A percentile compares a stretch with the other conserved stretches of the same genome.
Evolutionary conservation across 2,888 invertebrate genomes (phyloP).

Genomic region (Pecten maximus): DNA sequence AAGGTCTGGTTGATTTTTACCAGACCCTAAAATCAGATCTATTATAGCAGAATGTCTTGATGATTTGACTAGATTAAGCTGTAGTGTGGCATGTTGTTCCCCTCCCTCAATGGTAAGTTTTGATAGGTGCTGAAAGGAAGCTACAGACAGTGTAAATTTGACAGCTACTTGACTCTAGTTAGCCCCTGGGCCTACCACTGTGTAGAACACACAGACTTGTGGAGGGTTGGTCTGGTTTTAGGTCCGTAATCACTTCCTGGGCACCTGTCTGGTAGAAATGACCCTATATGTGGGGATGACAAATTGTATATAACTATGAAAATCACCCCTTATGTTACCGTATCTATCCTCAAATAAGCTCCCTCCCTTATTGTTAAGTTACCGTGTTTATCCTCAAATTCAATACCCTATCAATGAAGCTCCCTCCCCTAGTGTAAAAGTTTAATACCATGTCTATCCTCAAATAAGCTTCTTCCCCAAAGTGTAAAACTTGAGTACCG

Average conservation of each 20-base stretch:
- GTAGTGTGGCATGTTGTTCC: neutral
- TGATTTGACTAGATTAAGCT: neutral
- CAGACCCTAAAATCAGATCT: neutral
- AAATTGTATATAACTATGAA: too few species aligned
- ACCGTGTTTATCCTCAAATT: too few species aligned
- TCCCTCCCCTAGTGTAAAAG: too few species aligned
- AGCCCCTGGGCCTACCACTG: neutral
- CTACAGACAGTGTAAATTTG: neutral
- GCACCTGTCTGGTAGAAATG: neutral
- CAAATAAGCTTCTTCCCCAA: too few species aligned
- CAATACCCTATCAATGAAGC: too few species aligned
- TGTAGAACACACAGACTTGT: neutral
- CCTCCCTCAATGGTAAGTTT: neutral
- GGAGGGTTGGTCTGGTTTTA: neutral
- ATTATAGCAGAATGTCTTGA: neutral
- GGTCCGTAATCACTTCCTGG: neutral
- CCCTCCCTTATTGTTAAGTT: too few species aligned
- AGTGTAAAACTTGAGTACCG: too few species aligned
- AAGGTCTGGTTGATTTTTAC: neutral
- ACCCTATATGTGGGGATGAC: too few species aligned
- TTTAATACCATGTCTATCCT: too few species aligned
- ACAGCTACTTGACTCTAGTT: conserved; percentile 20
- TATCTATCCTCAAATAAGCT: too few species aligned
- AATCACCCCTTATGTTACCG: too few species aligned
- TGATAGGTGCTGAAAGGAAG: neutral